Evolutionary conservation across 2,113 vertebrate species (phyloP), one percentile per base, ranked within the genome.

Genomic region (Xenopus borealis): DNA sequence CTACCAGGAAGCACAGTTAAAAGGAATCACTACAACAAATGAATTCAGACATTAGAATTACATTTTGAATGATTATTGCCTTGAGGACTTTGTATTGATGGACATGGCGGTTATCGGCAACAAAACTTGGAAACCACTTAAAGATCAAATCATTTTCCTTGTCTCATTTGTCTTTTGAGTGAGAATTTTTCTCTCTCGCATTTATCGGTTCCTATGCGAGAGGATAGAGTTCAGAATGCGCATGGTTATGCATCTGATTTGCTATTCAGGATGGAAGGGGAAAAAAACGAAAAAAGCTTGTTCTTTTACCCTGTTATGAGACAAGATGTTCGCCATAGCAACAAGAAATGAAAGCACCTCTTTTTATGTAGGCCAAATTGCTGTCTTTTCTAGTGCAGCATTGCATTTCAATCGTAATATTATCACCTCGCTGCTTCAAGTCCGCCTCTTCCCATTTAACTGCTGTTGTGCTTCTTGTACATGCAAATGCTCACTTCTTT

Each of bases 361-460:
- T 77, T 70, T 77, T 77, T 77, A 77, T 77, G 67, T 77, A 77
- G 74, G 74, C 74, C 74, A 77, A 77, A 77, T 77, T 77, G 74
- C 74, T 77, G 74, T 70, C 74, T 77, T 63, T 63, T 73, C 61
- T 70, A 52, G 66, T 63, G 68, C 58, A 44, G 73, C 73, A 68
- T 70, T 70, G 74, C 74, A 77, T 77, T 77, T 77, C 74, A 77
- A 77, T 77, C 74, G 70, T 67, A 70, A 77, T 77, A 77, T 77
- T 77, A 77, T 77, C 74, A 77, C 59, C 63, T 77, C 47, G 47
- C 67, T 70, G 74, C 74, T 53, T 77, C 66, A 23, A 63, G 66
- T 58, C 46, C 44, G 74, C 67, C 66, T 64, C 45, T 58, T 46
- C 57, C 74, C 57, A 62, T 77, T 57, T 77, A 77, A 77, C 59